A percentile compares a stretch with the other conserved stretches of the same genome.
phyloP scores from a whole-genome alignment of 2,888 invertebrate species.

The Glyphotaelius pellucidus region DNA sequence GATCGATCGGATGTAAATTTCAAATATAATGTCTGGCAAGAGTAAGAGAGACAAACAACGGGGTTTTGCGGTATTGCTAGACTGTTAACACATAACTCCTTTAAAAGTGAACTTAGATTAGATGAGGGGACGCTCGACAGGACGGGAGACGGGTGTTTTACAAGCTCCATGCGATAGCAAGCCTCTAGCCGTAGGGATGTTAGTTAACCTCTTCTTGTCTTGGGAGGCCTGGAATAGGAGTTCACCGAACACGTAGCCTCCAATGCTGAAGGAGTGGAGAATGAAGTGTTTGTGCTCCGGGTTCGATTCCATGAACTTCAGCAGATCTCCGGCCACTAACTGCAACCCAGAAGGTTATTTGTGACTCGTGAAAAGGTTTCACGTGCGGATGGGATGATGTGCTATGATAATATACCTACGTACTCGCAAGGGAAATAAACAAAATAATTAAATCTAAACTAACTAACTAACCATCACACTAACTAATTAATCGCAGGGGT shows the following conservation, averaged over 20 bases:
- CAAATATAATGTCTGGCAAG: no score
- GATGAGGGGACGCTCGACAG: neutral
- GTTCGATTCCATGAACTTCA: slow-evolving; percentile 85
- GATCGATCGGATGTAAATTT: no score
- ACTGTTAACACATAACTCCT: neutral
- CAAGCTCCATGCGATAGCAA: slow-evolving; percentile 12
- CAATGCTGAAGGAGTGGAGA: slow-evolving; percentile 94
- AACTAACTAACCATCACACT: no score
- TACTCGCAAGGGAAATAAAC: no score
- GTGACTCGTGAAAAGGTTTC: neutral
- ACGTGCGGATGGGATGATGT: neutral
- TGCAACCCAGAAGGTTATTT: slow-evolving; percentile 71
- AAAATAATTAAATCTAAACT: no score
- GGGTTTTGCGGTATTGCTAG: neutral
- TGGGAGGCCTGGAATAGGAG: slow-evolving; percentile 77
- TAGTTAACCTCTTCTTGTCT: slow-evolving; percentile 57
- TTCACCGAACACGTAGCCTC: slow-evolving; percentile 94
- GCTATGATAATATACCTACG: neutral
- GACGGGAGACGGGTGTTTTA: slow-evolving; percentile 19
- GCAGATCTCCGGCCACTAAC: slow-evolving; percentile 85
- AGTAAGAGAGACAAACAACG: no score
- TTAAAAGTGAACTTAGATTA: neutral
- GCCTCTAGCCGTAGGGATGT: slow-evolving; percentile 3
- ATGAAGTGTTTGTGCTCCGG: slow-evolving; percentile 81
- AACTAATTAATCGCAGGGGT: no score